Conservation (phyloP, 2,797 vertebrate genomes). For the Chrysolophus pictus region DNA sequence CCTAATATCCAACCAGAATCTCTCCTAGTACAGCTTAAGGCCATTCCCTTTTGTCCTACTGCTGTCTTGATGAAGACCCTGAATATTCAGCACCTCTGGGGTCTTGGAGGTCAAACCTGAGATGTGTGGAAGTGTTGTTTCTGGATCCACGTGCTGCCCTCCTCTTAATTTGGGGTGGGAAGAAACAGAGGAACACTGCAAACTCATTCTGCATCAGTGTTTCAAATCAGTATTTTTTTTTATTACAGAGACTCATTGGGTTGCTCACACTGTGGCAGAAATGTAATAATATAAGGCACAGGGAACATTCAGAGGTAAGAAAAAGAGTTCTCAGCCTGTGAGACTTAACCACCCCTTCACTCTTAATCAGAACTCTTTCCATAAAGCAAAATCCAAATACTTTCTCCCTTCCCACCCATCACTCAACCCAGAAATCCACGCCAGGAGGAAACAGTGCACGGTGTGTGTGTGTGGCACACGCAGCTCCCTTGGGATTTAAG, state of each 20-base stretch:
- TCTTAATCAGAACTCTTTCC: constrained; percentile 26
- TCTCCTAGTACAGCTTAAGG: too few relatives aligned
- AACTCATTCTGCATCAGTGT: constrained; percentile 69
- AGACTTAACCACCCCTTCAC: constrained; percentile 78
- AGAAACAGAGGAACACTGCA: constrained; percentile 39
- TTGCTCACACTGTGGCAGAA: constrained; percentile 77
- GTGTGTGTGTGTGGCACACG: neutral
- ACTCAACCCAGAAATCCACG: neutral
- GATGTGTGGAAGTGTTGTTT: neutral
- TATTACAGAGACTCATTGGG: constrained; percentile 77
- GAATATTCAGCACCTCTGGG: neutral
- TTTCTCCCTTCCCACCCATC: neutral
- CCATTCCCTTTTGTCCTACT: too few relatives aligned
- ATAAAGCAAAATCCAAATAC: constrained; percentile 27
- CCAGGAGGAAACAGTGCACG: neutral
- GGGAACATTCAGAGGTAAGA: constrained; percentile 79
- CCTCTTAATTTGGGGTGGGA: neutral
- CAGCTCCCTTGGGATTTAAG: neutral
- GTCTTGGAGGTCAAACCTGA: neutral
- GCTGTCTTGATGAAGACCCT: neutral
- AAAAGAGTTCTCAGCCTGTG: constrained; percentile 85
- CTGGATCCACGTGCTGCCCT: accelerated
- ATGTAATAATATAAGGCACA: constrained; percentile 79
- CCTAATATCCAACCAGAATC: too few relatives aligned
- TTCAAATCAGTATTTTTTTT: constrained; percentile 84